Evolutionary conservation across 1,140 invertebrate species (phyloP).

Genomic region (Papilio polytes): DNA sequence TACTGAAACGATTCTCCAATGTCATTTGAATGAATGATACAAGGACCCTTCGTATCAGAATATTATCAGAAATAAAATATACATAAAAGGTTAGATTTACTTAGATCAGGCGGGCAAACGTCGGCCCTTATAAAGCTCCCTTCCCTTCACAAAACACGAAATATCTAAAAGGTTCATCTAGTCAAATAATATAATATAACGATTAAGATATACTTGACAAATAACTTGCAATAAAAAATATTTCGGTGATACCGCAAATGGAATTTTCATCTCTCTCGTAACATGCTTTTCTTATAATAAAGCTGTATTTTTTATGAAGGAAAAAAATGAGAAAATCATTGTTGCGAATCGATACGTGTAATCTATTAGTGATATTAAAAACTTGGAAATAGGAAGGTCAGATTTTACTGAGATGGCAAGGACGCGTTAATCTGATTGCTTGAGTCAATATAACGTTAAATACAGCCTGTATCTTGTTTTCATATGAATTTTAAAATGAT

Average conservation of each 20-base stretch:
- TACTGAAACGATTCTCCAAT: conserved; percentile 75
- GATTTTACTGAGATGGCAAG: conserved; percentile 63
- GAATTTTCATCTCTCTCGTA: conserved; percentile 3
- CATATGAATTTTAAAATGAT: background rate
- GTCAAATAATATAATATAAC: background rate
- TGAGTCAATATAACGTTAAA: conserved; percentile 55
- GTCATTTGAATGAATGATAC: conserved; percentile 78
- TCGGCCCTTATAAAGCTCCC: conserved; percentile 53
- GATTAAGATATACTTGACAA: conserved; percentile 1
- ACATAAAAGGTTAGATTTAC: conserved; percentile 78
- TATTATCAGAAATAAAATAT: conserved; percentile 79
- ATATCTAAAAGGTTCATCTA: background rate
- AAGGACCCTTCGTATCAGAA: conserved; percentile 73
- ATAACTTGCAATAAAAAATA: background rate
- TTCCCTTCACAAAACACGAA: conserved; percentile 24
- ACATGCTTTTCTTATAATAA: background rate
- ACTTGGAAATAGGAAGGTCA: conserved; percentile 59
- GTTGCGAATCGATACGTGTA: conserved; percentile 72
- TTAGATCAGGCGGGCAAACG: conserved; percentile 67
- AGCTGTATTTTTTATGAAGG: conserved; percentile 66
- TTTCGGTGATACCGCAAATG: background rate
- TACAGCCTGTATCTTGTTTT: background rate
- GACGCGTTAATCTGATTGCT: conserved; percentile 59
- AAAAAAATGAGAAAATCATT: conserved; percentile 60
- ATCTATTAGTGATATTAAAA: conserved; percentile 80